phyloP scores from a whole-genome alignment of 2,113 vertebrate species.

The Gnathonemus longibarbis region DNA sequence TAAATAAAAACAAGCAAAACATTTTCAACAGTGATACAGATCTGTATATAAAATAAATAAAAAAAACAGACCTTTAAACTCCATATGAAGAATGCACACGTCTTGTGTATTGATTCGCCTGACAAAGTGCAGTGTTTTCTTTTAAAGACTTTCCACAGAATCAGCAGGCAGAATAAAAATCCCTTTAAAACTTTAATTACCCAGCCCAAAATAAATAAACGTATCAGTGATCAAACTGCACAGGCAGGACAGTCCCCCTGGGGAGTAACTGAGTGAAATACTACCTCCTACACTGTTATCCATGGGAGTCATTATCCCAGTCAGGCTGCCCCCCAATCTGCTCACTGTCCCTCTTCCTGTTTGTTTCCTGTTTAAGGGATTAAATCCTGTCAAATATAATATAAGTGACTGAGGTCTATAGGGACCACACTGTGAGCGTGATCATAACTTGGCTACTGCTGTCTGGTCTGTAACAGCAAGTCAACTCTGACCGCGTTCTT shows the following conservation, averaged over 20 bases:
- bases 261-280: not conserved
- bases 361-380: not conserved
- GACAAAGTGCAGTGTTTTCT: slow-evolving; percentile 54
- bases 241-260: not conserved
- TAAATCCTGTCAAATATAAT: not conserved
- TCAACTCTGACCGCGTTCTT: not conserved
- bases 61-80: slow-evolving; percentile 42
- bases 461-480: not conserved
- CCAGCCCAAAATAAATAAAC: not conserved
- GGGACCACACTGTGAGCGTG: not conserved
- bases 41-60: slow-evolving; percentile 67
- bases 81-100: slow-evolving; percentile 60
- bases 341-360: not conserved
- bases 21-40: slow-evolving; percentile 45
- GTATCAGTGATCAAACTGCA: not conserved
- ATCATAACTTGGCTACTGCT: not conserved
- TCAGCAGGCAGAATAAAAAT: slow-evolving; percentile 41
- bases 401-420: not conserved
- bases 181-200: not conserved
- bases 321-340: not conserved
- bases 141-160: slow-evolving; percentile 10
- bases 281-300: not conserved
- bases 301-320: not conserved
- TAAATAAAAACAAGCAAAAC: slow-evolving; percentile 53
- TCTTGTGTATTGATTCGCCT: slow-evolving; percentile 40